Conservation (phyloP, 2,888 invertebrate species). For the Lacanobia wlatinum region DNA sequence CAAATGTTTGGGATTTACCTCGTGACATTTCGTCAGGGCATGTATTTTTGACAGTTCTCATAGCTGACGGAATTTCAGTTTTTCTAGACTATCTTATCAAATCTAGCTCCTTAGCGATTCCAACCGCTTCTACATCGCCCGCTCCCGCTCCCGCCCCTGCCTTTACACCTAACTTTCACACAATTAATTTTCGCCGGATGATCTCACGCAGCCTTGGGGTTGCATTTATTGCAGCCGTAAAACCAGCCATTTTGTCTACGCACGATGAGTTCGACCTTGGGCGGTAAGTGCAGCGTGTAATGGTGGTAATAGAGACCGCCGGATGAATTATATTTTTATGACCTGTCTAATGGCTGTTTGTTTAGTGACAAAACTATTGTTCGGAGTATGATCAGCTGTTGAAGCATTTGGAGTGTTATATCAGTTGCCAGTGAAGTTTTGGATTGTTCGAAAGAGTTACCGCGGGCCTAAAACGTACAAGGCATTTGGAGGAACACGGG, state of each 20-base stretch:
- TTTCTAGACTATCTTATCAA: neutral
- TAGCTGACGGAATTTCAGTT: neutral
- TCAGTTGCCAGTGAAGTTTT: too few relatives aligned
- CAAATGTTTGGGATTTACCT: too few relatives aligned
- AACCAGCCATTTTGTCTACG: slow-evolving; percentile 70
- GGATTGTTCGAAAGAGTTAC: too few relatives aligned
- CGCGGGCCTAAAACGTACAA: too few relatives aligned
- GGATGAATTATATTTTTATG: slow-evolving; percentile 32
- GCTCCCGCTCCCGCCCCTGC: slow-evolving; percentile 59
- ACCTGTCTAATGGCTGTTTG: slow-evolving; percentile 21
- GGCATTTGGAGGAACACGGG: too few relatives aligned
- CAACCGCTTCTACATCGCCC: neutral
- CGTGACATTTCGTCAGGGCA: too few relatives aligned
- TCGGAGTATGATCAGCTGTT: neutral
- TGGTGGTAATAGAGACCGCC: slow-evolving; percentile 26
- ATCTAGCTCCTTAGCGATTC: too few relatives aligned
- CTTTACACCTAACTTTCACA: slow-evolving; percentile 73
- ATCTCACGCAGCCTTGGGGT: slow-evolving; percentile 79
- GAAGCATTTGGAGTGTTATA: too few relatives aligned
- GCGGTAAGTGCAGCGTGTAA: slow-evolving; percentile 51
- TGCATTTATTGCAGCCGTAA: slow-evolving; percentile 72
- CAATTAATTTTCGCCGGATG: slow-evolving; percentile 74
- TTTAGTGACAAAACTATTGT: slow-evolving; percentile 8
- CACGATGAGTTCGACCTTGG: slow-evolving; percentile 64
- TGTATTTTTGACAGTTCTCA: neutral